phyloP scores from a whole-genome alignment of 2,797 vertebrate genomes.

The Macropodus opercularis region DNA sequence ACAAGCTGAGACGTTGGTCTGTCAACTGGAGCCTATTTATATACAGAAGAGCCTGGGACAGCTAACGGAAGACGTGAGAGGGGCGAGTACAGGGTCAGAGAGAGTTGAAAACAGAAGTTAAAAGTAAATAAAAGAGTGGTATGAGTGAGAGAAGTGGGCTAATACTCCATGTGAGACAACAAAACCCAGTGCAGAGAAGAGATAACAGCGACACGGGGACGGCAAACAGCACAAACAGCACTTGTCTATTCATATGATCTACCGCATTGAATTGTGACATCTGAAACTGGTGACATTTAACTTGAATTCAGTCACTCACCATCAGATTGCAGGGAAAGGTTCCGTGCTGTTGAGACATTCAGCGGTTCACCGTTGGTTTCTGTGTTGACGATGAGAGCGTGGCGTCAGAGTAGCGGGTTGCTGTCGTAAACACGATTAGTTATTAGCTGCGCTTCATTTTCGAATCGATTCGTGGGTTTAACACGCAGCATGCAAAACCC shows the following conservation, averaged over 20 bases:
- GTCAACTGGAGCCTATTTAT: slow-evolving; percentile 77
- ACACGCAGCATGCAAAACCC: too few relatives aligned
- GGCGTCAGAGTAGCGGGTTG: not conserved
- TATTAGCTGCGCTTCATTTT: too few relatives aligned
- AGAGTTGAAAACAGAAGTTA: slow-evolving; percentile 24
- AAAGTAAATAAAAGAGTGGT: not conserved
- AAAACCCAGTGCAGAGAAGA: not conserved
- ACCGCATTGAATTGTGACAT: slow-evolving; percentile 11
- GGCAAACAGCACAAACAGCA: slow-evolving; percentile 1
- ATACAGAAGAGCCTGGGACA: slow-evolving; percentile 38
- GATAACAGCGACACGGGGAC: not conserved
- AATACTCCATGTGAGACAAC: slow-evolving; percentile 4
- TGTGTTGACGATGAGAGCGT: not conserved
- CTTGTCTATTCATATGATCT: slow-evolving; percentile 25
- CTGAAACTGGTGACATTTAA: slow-evolving; percentile 6
- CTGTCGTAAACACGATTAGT: too few relatives aligned
- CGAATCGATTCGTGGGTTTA: too few relatives aligned
- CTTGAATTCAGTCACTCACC: not conserved
- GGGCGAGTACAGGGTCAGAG: not conserved
- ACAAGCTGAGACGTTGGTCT: slow-evolving; percentile 48
- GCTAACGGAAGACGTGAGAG: slow-evolving; percentile 52
- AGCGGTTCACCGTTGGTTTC: not conserved
- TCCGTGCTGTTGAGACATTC: slow-evolving; percentile 6
- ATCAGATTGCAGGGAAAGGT: slow-evolving; percentile 24
- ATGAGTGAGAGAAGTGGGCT: not conserved